phyloP scores from a whole-genome alignment of 1,140 invertebrate genomes.

The Polypedilum pembai region DNA sequence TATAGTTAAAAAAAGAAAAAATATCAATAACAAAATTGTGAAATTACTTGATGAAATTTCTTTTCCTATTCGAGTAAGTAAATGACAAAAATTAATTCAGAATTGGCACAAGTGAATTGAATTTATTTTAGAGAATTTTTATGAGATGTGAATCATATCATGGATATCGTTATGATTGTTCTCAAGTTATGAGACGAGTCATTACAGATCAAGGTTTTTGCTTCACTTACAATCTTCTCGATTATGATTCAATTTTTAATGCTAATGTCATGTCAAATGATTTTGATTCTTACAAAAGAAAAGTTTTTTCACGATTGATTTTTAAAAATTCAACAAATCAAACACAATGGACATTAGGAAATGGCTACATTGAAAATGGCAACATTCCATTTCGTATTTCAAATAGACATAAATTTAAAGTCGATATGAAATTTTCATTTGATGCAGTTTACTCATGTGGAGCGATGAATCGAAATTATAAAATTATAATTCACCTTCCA shows the following conservation, averaged over 20 bases:
- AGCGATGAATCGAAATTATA: neutral
- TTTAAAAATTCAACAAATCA: neutral
- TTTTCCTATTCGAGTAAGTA: neutral
- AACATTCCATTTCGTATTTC: neutral
- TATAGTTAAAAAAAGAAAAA: neutral
- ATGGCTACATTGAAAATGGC: neutral
- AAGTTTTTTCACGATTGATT: neutral
- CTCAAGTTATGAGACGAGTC: neutral
- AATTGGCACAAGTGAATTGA: too few species aligned
- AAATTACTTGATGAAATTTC: slow-evolving; percentile 10
- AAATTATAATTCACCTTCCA: slow-evolving; percentile 49
- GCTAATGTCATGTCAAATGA: neutral
- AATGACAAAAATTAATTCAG: too few species aligned
- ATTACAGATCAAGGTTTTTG: neutral
- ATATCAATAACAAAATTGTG: neutral
- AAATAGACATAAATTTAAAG: too few species aligned
- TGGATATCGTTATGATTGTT: too few species aligned
- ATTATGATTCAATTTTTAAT: neutral
- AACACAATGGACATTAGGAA: neutral
- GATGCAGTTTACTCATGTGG: neutral
- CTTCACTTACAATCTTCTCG: neutral
- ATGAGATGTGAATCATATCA: too few species aligned
- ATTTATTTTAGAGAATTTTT: too few species aligned
- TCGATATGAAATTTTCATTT: too few species aligned
- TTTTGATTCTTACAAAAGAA: neutral